phyloP scores from a whole-genome alignment of 2,797 vertebrate genomes.

The Bufotes viridis region DNA sequence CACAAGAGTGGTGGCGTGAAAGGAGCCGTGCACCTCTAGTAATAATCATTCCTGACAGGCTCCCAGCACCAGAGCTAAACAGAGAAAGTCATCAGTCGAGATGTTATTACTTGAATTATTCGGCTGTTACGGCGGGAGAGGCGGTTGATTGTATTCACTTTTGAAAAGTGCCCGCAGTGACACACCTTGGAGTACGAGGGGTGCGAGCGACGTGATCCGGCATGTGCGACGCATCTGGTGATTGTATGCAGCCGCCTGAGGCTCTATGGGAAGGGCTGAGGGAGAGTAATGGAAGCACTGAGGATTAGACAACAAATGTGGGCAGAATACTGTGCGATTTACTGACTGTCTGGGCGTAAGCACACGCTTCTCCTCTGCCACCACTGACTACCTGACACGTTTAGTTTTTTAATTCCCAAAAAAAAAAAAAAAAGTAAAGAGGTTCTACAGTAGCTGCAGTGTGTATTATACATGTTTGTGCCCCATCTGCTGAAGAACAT shows the following conservation, averaged over 20 bases:
- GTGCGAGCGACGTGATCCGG: constrained; percentile 28
- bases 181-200: not conserved
- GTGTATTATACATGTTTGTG: too few species aligned
- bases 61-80: not conserved
- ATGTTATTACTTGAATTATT: constrained; percentile 41
- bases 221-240: constrained; percentile 1
- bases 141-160: not conserved
- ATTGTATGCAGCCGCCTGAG: constrained; percentile 15
- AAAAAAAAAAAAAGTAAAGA: too few species aligned
- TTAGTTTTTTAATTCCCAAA: too few species aligned
- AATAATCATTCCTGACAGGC: not conserved
- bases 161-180: constrained; percentile 17
- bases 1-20: not conserved
- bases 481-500: too few species aligned
- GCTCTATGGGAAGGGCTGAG: not conserved
- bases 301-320: not conserved
- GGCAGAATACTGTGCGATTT: not conserved
- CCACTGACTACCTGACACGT: too few species aligned
- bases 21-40: not conserved
- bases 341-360: not conserved
- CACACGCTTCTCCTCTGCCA: too few species aligned
- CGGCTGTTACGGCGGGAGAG: not conserved
- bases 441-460: too few species aligned
- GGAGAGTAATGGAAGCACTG: not conserved
- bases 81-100: not conserved